Evolutionary conservation across 2,888 invertebrate genomes (phyloP).

Genomic region (Agrotis clavis): DNA sequence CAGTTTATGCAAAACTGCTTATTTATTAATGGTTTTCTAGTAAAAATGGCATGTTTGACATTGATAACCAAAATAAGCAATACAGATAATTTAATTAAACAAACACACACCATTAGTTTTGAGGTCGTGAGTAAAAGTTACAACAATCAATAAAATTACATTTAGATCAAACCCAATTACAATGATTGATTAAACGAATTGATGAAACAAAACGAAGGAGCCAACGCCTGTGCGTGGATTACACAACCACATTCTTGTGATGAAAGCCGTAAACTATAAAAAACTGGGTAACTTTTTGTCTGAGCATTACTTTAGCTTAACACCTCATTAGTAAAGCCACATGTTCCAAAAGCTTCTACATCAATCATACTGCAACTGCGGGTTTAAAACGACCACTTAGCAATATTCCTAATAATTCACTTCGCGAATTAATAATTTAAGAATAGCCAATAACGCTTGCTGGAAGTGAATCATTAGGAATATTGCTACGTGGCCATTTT

Average conservation of each 20-base stretch:
- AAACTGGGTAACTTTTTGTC: not conserved
- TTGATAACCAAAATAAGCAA: conserved; percentile 1
- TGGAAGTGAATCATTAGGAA: too few species aligned
- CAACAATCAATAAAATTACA: conserved; percentile 46
- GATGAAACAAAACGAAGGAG: conserved; percentile 41
- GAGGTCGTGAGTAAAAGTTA: conserved; percentile 44
- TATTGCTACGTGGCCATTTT: too few species aligned
- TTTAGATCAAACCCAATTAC: conserved; percentile 43
- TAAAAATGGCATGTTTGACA: not conserved
- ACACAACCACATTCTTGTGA: conserved; percentile 37
- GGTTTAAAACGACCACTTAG: too few species aligned
- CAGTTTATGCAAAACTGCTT: not conserved
- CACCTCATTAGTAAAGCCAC: conserved; percentile 3
- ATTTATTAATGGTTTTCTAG: not conserved
- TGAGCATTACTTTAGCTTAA: not conserved
- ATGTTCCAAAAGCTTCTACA: not conserved
- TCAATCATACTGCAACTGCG: conserved; percentile 12
- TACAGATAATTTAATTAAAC: conserved; percentile 8
- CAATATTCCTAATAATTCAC: too few species aligned
- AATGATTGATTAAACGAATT: conserved; percentile 51
- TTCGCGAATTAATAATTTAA: too few species aligned
- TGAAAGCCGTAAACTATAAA: conserved; percentile 16
- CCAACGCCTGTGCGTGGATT: conserved; percentile 34
- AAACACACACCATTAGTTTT: conserved; percentile 17
- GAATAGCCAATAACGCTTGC: too few species aligned